These are phyloP conservation scores for Littorina saxatilis DNA, from an alignment of 1,140 invertebrate species.

Conservation along the genomic window DNA sequence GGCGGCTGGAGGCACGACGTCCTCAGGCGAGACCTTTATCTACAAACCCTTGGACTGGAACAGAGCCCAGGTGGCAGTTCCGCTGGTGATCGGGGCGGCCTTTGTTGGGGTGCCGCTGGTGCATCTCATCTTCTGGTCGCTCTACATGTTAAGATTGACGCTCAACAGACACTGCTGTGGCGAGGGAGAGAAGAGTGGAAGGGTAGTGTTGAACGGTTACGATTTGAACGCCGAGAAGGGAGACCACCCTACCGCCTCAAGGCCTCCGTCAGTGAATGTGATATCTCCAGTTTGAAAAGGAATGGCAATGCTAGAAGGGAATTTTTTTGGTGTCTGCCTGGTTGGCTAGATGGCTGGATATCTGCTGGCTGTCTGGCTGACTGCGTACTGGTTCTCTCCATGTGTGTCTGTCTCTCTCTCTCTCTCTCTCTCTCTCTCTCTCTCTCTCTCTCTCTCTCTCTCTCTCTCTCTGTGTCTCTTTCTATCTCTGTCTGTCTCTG, in stretches of 20 bases:
- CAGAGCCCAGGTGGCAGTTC: background rate
- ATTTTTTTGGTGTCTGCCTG: too few species aligned
- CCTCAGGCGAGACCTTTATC: slow-evolving; percentile 34
- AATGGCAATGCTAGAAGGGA: too few species aligned
- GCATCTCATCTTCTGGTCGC: slow-evolving; percentile 20
- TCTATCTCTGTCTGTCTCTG: too few species aligned
- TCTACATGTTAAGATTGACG: background rate
- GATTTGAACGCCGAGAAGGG: too few species aligned
- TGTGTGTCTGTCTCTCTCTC: too few species aligned
- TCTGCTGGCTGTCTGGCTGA: background rate
- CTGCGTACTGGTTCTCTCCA: too few species aligned
- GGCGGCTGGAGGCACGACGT: slow-evolving; percentile 42
- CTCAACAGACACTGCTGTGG: background rate
- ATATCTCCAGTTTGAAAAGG: too few species aligned
- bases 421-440: background rate
- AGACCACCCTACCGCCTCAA: too few species aligned
- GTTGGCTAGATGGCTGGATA: too few species aligned
- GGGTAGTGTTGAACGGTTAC: too few species aligned
- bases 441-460: background rate
- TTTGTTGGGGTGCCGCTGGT: slow-evolving; percentile 2
- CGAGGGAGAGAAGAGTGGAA: too few species aligned
- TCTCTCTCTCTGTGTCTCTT: background rate
- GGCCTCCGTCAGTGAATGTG: too few species aligned
- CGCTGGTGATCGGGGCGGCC: background rate
- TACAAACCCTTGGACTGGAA: slow-evolving; percentile 62